Percentiles rank a stretch among this genome's conserved stretches.
These are phyloP conservation scores for Gnatocerus cornutus DNA, from an alignment of 2,888 invertebrate genomes.

Conservation along the genomic window DNA sequence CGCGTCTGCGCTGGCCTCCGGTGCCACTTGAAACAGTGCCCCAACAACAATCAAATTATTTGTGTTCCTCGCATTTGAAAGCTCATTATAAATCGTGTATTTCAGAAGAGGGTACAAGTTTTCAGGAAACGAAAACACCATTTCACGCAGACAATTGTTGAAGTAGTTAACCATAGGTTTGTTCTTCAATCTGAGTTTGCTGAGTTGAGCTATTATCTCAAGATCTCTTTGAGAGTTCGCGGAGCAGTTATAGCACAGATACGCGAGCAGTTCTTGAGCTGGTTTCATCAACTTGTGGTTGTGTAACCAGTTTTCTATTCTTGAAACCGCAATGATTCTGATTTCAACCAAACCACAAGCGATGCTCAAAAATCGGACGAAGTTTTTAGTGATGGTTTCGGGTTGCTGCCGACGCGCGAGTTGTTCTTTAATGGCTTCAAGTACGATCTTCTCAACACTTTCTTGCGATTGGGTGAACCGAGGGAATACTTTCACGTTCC, in stretches of 20 bases:
- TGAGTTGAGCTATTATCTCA: slow-evolving; percentile 84
- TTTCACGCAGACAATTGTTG: slow-evolving; percentile 90
- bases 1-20: slow-evolving; percentile 86
- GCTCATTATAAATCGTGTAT: slow-evolving; percentile 95
- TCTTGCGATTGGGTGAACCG: slow-evolving; percentile 79
- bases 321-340: slow-evolving; percentile 83
- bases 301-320: slow-evolving; percentile 95
- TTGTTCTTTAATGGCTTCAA: slow-evolving; percentile 92
- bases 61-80: slow-evolving; percentile 92
- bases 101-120: slow-evolving; percentile 90
- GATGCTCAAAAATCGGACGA: slow-evolving; percentile 87
- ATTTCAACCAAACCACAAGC: slow-evolving; percentile 92
- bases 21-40: slow-evolving; percentile 89
- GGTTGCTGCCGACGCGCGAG: slow-evolving; percentile 88
- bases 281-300: slow-evolving; percentile 95
- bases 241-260: slow-evolving; percentile 93
- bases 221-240: slow-evolving; percentile 78
- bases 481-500: slow-evolving; percentile 72
- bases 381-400: slow-evolving; percentile 91
- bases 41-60: slow-evolving; percentile 96
- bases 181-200: slow-evolving; percentile 93
- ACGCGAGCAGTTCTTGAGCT: slow-evolving; percentile 93
- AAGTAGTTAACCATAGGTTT: slow-evolving; percentile 94
- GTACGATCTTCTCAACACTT: slow-evolving; percentile 84
- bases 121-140: slow-evolving; percentile 88